phyloP scores from a whole-genome alignment of 2,113 vertebrate species.

The Antigone vipio region DNA sequence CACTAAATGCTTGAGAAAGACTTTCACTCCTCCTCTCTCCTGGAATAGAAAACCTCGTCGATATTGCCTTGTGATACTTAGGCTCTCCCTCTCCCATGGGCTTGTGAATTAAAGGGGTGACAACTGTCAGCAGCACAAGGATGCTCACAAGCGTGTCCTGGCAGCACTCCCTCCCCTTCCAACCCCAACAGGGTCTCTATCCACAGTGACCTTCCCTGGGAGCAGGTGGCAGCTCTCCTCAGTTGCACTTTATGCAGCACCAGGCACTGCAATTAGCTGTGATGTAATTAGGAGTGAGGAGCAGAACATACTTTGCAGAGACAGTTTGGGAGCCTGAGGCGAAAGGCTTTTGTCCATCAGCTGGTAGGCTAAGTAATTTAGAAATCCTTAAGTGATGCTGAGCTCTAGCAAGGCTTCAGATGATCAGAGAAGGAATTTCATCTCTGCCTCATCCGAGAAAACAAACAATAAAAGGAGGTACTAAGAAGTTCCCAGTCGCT shows the following conservation, averaged over 20 bases:
- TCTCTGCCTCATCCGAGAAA: background rate
- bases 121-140: background rate
- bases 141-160: fast-evolving
- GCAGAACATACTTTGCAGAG: background rate
- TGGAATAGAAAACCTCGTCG: background rate
- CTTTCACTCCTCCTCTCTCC: background rate
- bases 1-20: background rate
- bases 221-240: background rate
- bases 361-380: background rate
- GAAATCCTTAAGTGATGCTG: background rate
- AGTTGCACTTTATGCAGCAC: background rate
- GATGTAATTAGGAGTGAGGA: background rate
- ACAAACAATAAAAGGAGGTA: background rate
- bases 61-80: background rate
- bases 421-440: background rate
- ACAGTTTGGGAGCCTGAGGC: background rate
- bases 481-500: background rate
- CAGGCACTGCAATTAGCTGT: background rate
- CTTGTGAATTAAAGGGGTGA: background rate
- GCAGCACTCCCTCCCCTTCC: background rate
- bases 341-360: background rate
- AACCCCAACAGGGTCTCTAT: background rate
- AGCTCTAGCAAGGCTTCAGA: background rate
- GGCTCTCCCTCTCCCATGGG: background rate
- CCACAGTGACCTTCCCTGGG: background rate